phyloP scores from a whole-genome alignment of 92 coral and sea anemone genomes.

The Ricordea florida region DNA sequence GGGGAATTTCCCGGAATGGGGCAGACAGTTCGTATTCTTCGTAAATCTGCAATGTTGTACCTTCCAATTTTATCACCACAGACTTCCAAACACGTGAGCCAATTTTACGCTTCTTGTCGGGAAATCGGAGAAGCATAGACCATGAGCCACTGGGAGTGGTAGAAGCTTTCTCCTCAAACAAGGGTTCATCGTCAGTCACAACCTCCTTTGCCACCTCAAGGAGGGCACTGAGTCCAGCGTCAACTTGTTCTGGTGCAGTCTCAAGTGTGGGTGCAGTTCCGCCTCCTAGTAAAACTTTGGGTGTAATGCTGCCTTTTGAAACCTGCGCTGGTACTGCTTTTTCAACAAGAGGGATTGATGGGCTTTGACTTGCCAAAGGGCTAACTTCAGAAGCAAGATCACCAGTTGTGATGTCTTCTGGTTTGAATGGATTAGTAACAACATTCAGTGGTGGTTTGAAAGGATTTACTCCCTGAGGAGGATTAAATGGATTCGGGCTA shows the following conservation, averaged over 20 bases:
- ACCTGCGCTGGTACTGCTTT: background rate
- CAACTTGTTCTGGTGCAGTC: slow-evolving; percentile 11
- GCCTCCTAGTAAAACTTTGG: slow-evolving; percentile 18
- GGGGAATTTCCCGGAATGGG: slow-evolving; percentile 94
- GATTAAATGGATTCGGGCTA: slow-evolving; percentile 80
- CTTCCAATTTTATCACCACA: slow-evolving; percentile 84
- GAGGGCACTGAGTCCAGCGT: background rate
- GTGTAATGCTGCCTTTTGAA: background rate
- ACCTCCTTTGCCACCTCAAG: slow-evolving; percentile 25
- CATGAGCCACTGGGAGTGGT: slow-evolving; percentile 76
- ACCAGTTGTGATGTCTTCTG: slow-evolving; percentile 24
- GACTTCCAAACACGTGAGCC: slow-evolving; percentile 94
- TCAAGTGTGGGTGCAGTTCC: slow-evolving; percentile 4
- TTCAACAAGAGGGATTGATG: slow-evolving; percentile 8
- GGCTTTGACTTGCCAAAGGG: slow-evolving; percentile 12
- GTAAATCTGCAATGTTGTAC: slow-evolving; percentile 84
- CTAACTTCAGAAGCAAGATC: background rate
- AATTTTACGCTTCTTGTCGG: slow-evolving; percentile 86
- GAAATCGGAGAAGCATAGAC: slow-evolving; percentile 93
- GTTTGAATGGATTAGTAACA: slow-evolving; percentile 76
- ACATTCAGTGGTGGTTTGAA: slow-evolving; percentile 57
- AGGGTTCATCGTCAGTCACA: slow-evolving; percentile 27
- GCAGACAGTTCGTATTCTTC: slow-evolving; percentile 95
- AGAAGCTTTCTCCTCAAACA: slow-evolving; percentile 47
- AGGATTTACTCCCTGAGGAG: slow-evolving; percentile 38